Base-by-base conservation (phyloP, 2,888 invertebrate genomes). In the Rhopalosiphum nymphaeae region DNA sequence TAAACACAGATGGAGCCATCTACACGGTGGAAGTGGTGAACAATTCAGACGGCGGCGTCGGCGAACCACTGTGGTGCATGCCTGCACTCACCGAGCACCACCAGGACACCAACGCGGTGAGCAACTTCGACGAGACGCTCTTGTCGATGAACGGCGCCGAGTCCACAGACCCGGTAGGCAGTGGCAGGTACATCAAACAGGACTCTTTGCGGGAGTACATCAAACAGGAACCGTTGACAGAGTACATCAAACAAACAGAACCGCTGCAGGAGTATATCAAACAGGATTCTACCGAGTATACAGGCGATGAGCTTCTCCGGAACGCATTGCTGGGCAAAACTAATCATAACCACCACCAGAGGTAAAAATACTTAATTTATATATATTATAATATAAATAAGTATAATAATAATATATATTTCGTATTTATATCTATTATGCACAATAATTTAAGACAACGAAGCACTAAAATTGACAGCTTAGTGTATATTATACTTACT, bases 11-110 rank as follows among this genome's bases (percentile, higher is more conserved):
- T 95, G 98, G 98, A 95, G 97, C 97, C 96, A 98, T 98, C 95
- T 98, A 98, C 96, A 98, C 98, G 94, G 96, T 98, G 95, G 98
- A 98, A 95, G 98, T 98, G 96, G 97, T 98, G 95, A 98, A 98
- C 96, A 98, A 97, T n/a, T 96, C 96, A 96, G 95, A 96, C 96
- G 95, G 95, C 85, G 95, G 95, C 95, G 10, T 95, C 95, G 1
- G 95, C 95, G 1, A 95, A 95, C 36, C 95, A 95, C 13, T 95
- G 95, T 94, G 94, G 92, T 94, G 94, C 86, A 94, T 94, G 44
- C 89, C 93, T 26, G 91, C 94, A 13, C 91, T 95, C 56, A 94
- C 94, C 57, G 92, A 94, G n/a, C 94, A 94, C 86, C 94, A 94
- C 26, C 94, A 94, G 85, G 91, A 93, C 91, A 56, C 93, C 7